Evolutionary conservation across 2,888 invertebrate genomes (phyloP), one percentile per base, ranked within the genome.

Genomic region (Anaspis maculata): DNA sequence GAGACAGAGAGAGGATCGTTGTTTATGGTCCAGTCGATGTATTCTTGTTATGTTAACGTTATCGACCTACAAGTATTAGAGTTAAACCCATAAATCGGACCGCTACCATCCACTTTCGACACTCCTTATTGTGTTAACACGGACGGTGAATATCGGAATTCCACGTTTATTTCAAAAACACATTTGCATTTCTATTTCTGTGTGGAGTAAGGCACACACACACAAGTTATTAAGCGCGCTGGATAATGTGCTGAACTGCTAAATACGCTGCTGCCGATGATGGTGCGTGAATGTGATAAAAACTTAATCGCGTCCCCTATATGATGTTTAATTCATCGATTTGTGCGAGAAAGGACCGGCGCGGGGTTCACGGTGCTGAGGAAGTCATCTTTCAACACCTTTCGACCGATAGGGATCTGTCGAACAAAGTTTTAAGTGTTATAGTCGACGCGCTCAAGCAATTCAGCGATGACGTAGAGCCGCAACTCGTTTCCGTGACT

Each of bases 11-110:
- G 25, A 13, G 11, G 12, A 25, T 9, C 12, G 9, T 39, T 39
- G 44, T 52, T 52, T 50, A 52, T 41, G 45, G 34, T 40, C 41
- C 32, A 24, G 34, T 39, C 42, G 34, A 49, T 41, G 39, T 41
- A 43, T 51, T 50, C 49, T 52, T 51, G 52, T 49, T 48, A 41
- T 51, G 52, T 51, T 24, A 50, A 49, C 57, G 54, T 61, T 62
- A 61, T 62, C 61, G 48, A 44, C 54, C 57, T 58, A 62, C 61
- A 60, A 57, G 59, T 51, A 57, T 55, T 46, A 45, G 19, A 19
- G 48, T 50, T 51, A 48, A 50, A 51, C 52, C 57, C 57, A 57
- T 62, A 62, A 62, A 62, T 62, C 50, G 45, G 44, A 41, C 40
- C 7, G 58, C 58, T 60, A 61, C 59, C 57, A 57, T 56, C 56